Evolutionary conservation across 2,888 invertebrate genomes (phyloP).

Genomic region (Myopa tessellatipennis): DNA sequence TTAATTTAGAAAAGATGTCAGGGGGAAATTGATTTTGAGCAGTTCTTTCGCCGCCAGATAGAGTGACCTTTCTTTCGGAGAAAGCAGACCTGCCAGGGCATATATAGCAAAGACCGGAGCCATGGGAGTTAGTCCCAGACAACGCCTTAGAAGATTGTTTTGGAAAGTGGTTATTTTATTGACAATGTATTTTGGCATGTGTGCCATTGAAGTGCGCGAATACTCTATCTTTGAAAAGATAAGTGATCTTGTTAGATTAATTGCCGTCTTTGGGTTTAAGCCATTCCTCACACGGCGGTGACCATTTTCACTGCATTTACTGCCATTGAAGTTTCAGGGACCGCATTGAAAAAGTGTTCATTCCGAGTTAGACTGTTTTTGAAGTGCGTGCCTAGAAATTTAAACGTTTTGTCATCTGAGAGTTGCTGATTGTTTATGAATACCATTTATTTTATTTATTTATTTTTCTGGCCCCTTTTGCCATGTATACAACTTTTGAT

Average conservation of each 20-base stretch:
- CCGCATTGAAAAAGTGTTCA: not conserved
- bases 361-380: not conserved
- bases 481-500: constrained; percentile 16
- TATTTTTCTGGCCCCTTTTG: not conserved
- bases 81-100: not conserved
- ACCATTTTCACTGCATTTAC: not conserved
- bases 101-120: not conserved
- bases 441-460: no score
- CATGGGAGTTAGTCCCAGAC: constrained; percentile 8
- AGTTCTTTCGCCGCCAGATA: constrained; percentile 28
- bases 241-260: not conserved
- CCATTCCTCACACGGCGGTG: not conserved
- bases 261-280: not conserved
- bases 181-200: not conserved
- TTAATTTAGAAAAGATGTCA: not conserved
- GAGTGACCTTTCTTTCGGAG: constrained; percentile 5
- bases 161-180: constrained; percentile 24
- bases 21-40: constrained; percentile 2
- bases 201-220: not conserved
- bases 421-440: not conserved
- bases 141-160: constrained; percentile 13
- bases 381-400: constrained; percentile 13
- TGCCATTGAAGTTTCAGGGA: not conserved
- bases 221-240: constrained; percentile 15
- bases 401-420: not conserved